Percentiles rank a stretch among this genome's conserved stretches.
phyloP scores from a whole-genome alignment of 2,888 invertebrate species.

The Agonum fuliginosum region DNA sequence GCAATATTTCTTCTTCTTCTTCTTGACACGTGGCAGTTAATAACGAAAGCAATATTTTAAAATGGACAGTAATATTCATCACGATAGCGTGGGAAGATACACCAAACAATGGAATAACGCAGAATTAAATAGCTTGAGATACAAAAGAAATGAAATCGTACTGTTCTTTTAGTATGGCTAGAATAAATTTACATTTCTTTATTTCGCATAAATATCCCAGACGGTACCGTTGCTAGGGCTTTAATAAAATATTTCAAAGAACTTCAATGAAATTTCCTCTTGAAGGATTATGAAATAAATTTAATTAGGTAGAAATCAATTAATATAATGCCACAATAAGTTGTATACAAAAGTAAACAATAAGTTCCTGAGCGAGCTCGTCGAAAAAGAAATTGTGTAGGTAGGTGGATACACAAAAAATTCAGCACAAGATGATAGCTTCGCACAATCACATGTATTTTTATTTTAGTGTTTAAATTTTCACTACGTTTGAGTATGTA shows the following conservation, averaged over 20 bases:
- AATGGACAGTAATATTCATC: slow-evolving; percentile 50
- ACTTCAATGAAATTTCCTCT: no score
- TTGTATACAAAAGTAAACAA: no score
- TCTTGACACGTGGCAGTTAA: slow-evolving; percentile 6
- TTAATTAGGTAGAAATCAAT: no score
- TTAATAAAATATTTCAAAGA: slow-evolving; percentile 1
- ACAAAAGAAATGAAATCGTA: slow-evolving; percentile 38
- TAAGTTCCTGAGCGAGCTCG: no score
- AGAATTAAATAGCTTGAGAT: slow-evolving; percentile 21
- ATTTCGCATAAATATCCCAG: slow-evolving; percentile 14
- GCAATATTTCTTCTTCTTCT: background rate
- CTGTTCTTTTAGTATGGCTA: slow-evolving; percentile 1
- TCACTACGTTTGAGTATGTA: no score
- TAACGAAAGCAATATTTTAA: slow-evolving; percentile 40
- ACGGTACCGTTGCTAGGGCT: background rate
- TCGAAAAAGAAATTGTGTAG: no score
- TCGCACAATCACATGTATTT: no score
- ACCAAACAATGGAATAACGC: slow-evolving; percentile 42
- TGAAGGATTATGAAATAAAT: no score
- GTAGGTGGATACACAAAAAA: no score
- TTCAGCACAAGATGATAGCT: no score
- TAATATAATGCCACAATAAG: no score
- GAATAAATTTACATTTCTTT: slow-evolving; percentile 46
- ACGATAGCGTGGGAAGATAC: slow-evolving; percentile 31
- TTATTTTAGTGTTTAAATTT: no score